Conservation (phyloP, 30 jellyfish, hydroid and myxozoan genomes). For the Aurelia sp. region DNA sequence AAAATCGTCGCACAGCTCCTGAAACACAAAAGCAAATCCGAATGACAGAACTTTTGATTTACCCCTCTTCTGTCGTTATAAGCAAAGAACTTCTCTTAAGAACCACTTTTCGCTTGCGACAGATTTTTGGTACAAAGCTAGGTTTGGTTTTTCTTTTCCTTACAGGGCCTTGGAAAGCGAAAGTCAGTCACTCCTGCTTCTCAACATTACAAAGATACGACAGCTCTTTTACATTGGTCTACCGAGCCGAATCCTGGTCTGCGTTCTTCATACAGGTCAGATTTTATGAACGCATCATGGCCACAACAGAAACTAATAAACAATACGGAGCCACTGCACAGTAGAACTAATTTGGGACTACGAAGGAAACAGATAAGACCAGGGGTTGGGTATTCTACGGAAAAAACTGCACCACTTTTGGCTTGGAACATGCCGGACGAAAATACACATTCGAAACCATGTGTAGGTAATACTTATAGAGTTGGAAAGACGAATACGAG, state of each 20-base stretch:
- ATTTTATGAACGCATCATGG: constrained; percentile 15
- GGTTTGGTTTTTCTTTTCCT: too few relatives aligned
- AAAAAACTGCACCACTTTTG: constrained; percentile 70
- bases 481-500: constrained; percentile 4
- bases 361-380: constrained; percentile 41
- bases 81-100: too few relatives aligned
- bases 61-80: too few relatives aligned
- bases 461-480: constrained; percentile 57
- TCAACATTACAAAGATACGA: constrained; percentile 79
- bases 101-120: too few relatives aligned
- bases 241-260: constrained; percentile 47
- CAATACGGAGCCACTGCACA: constrained; percentile 76
- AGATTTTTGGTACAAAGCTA: too few relatives aligned
- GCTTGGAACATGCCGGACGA: constrained; percentile 82
- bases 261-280: constrained; percentile 33
- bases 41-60: too few relatives aligned
- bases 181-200: constrained; percentile 43
- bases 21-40: too few relatives aligned
- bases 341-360: constrained; percentile 47
- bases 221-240: constrained; percentile 69
- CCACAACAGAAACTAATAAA: constrained; percentile 40
- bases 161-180: constrained; percentile 88
- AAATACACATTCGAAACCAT: constrained; percentile 64
- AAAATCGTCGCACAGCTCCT: too few relatives aligned
- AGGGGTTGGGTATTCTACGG: background rate